Evolutionary conservation across 2,797 vertebrate genomes (phyloP).

Genomic region (Molossus molossus): DNA sequence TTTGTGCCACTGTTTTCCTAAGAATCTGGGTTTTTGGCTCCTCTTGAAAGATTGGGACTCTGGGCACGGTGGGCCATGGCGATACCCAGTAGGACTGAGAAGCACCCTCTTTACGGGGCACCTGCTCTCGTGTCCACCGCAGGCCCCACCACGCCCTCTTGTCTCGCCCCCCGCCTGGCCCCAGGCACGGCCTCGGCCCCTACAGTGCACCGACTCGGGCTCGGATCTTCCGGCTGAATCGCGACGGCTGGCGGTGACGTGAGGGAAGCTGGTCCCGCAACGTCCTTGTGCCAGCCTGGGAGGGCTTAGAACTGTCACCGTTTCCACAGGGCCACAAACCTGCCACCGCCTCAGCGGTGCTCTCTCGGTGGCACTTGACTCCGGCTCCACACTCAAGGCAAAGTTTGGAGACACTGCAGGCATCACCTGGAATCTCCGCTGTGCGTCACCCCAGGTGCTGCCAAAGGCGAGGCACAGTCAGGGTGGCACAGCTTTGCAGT

Average conservation of each 20-base stretch:
- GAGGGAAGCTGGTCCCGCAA: neutral
- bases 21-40: neutral
- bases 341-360: accelerated
- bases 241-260: accelerated
- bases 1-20: neutral
- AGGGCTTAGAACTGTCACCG: neutral
- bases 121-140: accelerated
- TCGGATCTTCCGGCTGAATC: neutral
- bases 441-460: neutral
- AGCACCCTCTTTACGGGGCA: neutral
- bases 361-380: neutral
- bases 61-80: neutral
- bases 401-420: neutral
- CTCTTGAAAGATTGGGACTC: neutral
- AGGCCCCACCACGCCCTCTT: accelerated
- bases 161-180: neutral
- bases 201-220: accelerated
- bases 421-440: accelerated
- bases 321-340: accelerated
- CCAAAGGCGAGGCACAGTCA: neutral
- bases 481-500: accelerated
- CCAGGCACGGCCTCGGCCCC: neutral
- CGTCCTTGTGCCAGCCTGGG: neutral
- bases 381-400: neutral
- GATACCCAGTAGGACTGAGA: neutral